Conservation (phyloP, 2,797 vertebrate genomes). For the Alauda arvensis region DNA sequence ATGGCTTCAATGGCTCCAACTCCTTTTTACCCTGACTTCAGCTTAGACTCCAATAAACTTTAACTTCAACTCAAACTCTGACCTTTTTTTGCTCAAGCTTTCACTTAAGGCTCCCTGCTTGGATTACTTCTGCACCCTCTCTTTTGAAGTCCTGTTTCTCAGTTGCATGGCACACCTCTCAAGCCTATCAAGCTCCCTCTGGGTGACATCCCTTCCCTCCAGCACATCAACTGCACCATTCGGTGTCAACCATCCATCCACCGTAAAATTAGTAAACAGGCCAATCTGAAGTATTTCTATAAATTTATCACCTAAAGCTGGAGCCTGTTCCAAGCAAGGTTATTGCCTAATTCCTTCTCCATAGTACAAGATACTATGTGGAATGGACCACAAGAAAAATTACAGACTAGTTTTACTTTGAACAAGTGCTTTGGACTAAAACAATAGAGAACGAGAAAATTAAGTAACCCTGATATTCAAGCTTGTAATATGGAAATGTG, state of each 20-base stretch:
- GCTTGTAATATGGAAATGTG: neutral
- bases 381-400: neutral
- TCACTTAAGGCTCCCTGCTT: neutral
- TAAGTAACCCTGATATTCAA: neutral
- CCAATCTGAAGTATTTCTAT: neutral
- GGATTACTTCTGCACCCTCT: neutral
- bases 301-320: neutral
- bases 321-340: neutral
- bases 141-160: neutral
- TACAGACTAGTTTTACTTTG: neutral
- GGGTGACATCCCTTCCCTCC: neutral
- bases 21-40: neutral
- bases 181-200: no score
- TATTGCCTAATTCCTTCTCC: accelerated
- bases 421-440: neutral
- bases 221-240: accelerated
- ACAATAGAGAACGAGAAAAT: neutral
- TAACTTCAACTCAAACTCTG: neutral
- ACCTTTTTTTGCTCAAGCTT: neutral
- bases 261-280: neutral
- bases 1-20: neutral
- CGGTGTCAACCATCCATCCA: accelerated
- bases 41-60: neutral
- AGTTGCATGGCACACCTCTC: neutral
- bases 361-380: accelerated